Evolutionary conservation across 2,113 vertebrate species (phyloP).

Genomic region (Elephantulus edwardii): DNA sequence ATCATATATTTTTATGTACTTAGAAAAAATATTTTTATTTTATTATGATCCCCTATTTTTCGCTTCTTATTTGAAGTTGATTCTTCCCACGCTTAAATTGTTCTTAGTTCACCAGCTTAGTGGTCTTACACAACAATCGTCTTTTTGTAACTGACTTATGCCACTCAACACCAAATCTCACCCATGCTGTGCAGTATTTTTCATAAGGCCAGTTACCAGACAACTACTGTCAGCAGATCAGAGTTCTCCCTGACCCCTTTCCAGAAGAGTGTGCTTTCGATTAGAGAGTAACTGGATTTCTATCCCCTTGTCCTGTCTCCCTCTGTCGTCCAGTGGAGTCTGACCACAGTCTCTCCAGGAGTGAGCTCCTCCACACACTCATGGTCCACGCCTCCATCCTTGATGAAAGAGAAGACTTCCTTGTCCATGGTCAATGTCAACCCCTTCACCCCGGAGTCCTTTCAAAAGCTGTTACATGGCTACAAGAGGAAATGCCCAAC

Average conservation of each 20-base stretch:
- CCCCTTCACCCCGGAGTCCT: slow-evolving; percentile 93
- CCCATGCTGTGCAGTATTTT: too few species aligned
- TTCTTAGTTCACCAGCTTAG: too few species aligned
- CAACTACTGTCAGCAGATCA: not conserved
- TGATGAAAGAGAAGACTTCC: slow-evolving; percentile 70
- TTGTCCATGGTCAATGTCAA: slow-evolving; percentile 92
- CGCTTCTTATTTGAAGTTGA: too few species aligned
- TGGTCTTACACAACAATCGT: too few species aligned
- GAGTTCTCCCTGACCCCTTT: not conserved
- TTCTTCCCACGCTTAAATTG: too few species aligned
- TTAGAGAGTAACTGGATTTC: not conserved
- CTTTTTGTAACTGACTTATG: too few species aligned
- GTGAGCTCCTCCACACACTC: slow-evolving; percentile 79
- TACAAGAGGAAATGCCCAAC: slow-evolving; percentile 85
- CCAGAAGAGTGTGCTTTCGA: not conserved
- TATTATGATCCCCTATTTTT: too few species aligned
- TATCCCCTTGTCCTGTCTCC: not conserved
- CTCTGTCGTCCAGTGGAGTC: slow-evolving; percentile 81
- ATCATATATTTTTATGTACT: too few species aligned
- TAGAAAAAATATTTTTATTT: too few species aligned
- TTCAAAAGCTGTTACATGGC: slow-evolving; percentile 79
- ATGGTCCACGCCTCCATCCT: slow-evolving; percentile 72
- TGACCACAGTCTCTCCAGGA: slow-evolving; percentile 83
- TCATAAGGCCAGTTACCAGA: not conserved
- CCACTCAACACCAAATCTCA: too few species aligned